Percentiles rank a stretch among this genome's conserved stretches.
phyloP scores from a whole-genome alignment of 2,888 invertebrate species.

The Rhyacophila evoluta region DNA sequence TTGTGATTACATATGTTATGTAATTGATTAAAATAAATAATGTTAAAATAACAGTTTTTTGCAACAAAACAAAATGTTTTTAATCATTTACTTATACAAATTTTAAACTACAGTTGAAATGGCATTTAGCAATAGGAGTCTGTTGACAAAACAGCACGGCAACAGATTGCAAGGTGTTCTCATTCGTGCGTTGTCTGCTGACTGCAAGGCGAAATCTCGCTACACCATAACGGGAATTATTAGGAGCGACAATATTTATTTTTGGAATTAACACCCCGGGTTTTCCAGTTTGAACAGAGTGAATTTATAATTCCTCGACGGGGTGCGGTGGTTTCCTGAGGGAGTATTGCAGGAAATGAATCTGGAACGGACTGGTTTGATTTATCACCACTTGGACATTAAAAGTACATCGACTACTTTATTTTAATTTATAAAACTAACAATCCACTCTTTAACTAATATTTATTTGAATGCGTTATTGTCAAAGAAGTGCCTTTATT shows the following conservation, averaged over 20 bases:
- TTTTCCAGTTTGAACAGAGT: slow-evolving; percentile 40
- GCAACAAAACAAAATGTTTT: no score
- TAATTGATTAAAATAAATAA: no score
- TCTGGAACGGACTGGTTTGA: background rate
- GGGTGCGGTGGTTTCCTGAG: background rate
- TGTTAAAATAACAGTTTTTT: no score
- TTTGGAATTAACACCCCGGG: slow-evolving; percentile 52
- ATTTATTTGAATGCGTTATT: no score
- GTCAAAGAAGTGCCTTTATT: no score
- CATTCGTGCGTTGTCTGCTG: slow-evolving; percentile 7
- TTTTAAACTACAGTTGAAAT: background rate
- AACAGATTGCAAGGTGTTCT: slow-evolving; percentile 20
- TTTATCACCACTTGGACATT: no score
- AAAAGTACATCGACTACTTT: no score
- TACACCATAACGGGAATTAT: slow-evolving; percentile 43
- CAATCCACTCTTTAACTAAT: no score
- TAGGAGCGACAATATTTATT: slow-evolving; percentile 52
- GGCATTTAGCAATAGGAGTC: background rate
- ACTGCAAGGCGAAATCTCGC: slow-evolving; percentile 26
- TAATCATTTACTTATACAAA: no score
- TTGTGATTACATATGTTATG: no score
- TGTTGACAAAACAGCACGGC: slow-evolving; percentile 25
- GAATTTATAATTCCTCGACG: slow-evolving; percentile 48
- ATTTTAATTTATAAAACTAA: no score
- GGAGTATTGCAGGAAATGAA: background rate